A percentile compares a stretch with the other conserved stretches of the same genome.
phyloP scores from a whole-genome alignment of 2,113 vertebrate species.

The Aphelocoma coerulescens region DNA sequence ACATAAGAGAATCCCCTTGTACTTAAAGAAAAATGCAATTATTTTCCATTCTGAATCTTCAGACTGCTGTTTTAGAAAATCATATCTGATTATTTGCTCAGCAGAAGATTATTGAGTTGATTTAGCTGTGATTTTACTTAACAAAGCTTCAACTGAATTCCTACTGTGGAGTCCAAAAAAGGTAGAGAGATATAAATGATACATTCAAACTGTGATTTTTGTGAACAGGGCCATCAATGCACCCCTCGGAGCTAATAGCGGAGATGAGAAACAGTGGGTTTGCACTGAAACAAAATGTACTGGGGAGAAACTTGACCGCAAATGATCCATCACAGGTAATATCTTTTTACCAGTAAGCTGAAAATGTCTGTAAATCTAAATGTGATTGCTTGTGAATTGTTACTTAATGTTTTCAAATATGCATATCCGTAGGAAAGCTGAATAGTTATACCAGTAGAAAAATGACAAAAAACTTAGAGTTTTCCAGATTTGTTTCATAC shows the following conservation, averaged over 20 bases:
- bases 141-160: constrained; percentile 94
- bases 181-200: constrained; percentile 88
- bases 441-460: constrained; percentile 40
- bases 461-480: constrained; percentile 34
- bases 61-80: constrained; percentile 94
- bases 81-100: constrained; percentile 98
- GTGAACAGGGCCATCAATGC: constrained; percentile 98
- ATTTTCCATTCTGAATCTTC: constrained; percentile 93
- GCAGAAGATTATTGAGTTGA: constrained; percentile 98
- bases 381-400: constrained; percentile 82
- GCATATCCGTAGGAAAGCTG: constrained; percentile 77
- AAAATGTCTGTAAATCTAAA: constrained; percentile 80
- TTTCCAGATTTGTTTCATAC: constrained; percentile 53
- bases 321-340: constrained; percentile 98
- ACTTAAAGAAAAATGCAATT: constrained; percentile 90
- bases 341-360: constrained; percentile 81
- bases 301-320: constrained; percentile 94
- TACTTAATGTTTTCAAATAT: constrained; percentile 82
- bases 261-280: constrained; percentile 99
- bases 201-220: constrained; percentile 95
- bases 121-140: constrained; percentile 96
- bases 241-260: constrained; percentile 99
- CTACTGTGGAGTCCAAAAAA: constrained; percentile 89
- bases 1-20: constrained; percentile 84
- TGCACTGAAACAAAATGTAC: constrained; percentile 98